phyloP scores from a whole-genome alignment of 2,113 vertebrate species.

The Amphilophus citrinellus region DNA sequence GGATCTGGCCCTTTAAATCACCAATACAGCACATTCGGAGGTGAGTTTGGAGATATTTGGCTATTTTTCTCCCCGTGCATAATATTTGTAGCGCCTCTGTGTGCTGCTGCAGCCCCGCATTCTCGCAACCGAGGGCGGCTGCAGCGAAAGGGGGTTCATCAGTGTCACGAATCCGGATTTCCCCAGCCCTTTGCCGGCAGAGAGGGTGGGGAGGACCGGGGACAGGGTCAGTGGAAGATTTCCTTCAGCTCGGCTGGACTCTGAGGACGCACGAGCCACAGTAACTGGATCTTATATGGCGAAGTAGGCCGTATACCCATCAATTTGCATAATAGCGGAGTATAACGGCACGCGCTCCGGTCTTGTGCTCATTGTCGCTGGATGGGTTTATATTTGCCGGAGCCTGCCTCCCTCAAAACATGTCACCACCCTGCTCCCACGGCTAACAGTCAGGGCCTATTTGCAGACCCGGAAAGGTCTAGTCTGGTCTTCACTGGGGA shows the following conservation, averaged over 20 bases:
- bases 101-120: conserved; percentile 42
- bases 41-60: conserved; percentile 78
- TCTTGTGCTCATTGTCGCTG: conserved; percentile 44
- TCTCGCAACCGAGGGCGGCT: conserved; percentile 58
- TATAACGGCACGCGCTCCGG: conserved; percentile 60
- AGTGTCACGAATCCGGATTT: conserved; percentile 82
- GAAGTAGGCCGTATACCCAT: conserved; percentile 63
- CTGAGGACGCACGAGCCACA: conserved; percentile 39
- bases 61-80: conserved; percentile 50
- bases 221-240: conserved; percentile 72
- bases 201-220: conserved; percentile 71
- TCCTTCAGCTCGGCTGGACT: conserved; percentile 56
- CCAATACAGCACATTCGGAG: conserved; percentile 76
- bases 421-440: conserved; percentile 73
- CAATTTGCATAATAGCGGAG: conserved; percentile 67
- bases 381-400: conserved; percentile 48
- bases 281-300: conserved; percentile 40
- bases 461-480: conserved; percentile 43
- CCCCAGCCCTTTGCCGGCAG: conserved; percentile 72
- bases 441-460: conserved; percentile 57
- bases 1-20: conserved; percentile 84
- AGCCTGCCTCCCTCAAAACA: conserved; percentile 56
- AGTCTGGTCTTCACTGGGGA: conserved; percentile 46
- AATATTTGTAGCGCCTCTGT: conserved; percentile 38
- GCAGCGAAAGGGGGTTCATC: conserved; percentile 65